These are phyloP conservation scores for Gulo gulo DNA, from an alignment of 2,113 vertebrate species.

Conservation along the genomic window DNA sequence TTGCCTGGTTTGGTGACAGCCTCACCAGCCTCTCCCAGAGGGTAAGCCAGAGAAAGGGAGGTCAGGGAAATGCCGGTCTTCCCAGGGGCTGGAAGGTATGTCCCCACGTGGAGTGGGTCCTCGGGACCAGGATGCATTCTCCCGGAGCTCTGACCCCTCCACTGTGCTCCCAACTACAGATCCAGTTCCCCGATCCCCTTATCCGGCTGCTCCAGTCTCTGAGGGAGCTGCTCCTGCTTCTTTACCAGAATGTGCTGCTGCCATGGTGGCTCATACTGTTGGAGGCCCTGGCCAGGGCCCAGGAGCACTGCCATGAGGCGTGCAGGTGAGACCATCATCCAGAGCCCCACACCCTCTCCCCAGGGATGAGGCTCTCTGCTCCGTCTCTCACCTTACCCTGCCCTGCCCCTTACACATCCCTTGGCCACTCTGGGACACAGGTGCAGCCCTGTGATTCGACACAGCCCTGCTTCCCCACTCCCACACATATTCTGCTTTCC, in stretches of 20 bases:
- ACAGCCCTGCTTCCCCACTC: neutral
- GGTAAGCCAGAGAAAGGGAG: conserved; percentile 81
- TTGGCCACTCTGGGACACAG: neutral
- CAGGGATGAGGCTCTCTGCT: fast-evolving
- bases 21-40: conserved; percentile 83
- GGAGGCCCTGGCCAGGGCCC: conserved; percentile 79
- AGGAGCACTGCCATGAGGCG: conserved; percentile 87
- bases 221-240: conserved; percentile 87
- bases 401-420: fast-evolving
- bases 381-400: neutral
- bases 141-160: neutral
- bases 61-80: neutral
- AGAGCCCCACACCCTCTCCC: neutral
- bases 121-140: neutral
- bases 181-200: conserved; percentile 86
- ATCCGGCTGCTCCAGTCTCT: conserved; percentile 82
- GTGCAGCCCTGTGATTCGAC: neutral
- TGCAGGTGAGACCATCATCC: conserved; percentile 88
- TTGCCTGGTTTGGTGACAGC: conserved; percentile 83
- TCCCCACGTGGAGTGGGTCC: neutral
- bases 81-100: fast-evolving
- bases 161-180: conserved; percentile 75
- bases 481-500: conserved; percentile 21
- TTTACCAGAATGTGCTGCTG: conserved; percentile 86
- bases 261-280: conserved; percentile 82